A percentile compares a stretch with the other conserved stretches of the same genome.
Evolutionary conservation across 1,140 invertebrate species (phyloP).

Genomic region (Drosophila ficusphila): DNA sequence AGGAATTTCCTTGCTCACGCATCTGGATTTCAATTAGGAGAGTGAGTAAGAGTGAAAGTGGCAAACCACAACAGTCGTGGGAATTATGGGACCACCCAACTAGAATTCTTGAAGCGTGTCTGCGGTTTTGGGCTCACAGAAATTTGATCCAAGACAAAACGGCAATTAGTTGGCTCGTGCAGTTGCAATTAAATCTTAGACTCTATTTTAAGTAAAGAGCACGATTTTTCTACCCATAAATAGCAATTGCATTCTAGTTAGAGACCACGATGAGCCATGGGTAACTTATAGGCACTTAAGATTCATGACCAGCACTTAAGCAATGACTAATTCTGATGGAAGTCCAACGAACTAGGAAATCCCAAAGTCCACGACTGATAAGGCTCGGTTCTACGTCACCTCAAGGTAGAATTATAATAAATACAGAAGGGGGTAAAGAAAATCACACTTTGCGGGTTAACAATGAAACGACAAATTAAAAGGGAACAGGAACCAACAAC

Average conservation of each 20-base stretch:
- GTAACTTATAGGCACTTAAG: background rate
- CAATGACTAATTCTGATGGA: conserved; percentile 14
- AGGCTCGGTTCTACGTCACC: conserved; percentile 4
- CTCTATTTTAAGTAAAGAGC: background rate
- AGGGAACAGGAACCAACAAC: conserved; percentile 38
- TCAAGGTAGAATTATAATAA: background rate
- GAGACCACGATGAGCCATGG: background rate
- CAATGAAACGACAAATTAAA: conserved; percentile 35
- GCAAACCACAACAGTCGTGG: conserved; percentile 32
- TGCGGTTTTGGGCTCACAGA: conserved; percentile 16
- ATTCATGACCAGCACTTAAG: background rate
- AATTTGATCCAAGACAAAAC: background rate
- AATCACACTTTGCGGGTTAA: conserved; percentile 22
- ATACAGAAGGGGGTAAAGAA: background rate
- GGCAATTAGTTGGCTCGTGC: background rate
- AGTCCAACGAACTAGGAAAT: conserved; percentile 11
- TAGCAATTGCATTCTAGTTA: background rate
- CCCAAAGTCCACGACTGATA: conserved; percentile 30
- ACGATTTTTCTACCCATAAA: background rate
- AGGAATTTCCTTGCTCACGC: conserved; percentile 14
- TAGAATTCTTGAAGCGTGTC: conserved; percentile 24
- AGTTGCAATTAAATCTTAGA: background rate
- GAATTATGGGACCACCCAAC: conserved; percentile 29
- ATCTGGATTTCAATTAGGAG: background rate
- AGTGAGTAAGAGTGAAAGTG: background rate